Evolutionary conservation across 2,113 vertebrate species (phyloP).

Genomic region (Gymnobelideus leadbeateri): DNA sequence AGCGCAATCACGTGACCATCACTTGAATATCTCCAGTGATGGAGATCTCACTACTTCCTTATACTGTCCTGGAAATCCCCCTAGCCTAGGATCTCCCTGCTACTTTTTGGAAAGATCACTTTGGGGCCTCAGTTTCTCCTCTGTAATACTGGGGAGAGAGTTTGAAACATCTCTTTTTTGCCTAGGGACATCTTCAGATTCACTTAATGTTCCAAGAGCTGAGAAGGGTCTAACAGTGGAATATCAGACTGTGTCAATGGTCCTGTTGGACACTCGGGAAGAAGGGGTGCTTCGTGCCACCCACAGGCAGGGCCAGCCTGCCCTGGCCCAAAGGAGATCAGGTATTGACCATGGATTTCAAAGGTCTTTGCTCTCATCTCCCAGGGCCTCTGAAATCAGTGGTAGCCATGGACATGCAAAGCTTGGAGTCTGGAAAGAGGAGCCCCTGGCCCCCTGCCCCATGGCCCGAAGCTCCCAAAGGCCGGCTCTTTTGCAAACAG

Average conservation of each 20-base stretch:
- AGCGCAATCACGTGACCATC: neutral
- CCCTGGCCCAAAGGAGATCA: neutral
- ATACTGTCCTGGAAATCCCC: neutral
- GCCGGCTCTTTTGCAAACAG: neutral
- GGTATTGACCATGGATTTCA: neutral
- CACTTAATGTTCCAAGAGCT: too few species aligned
- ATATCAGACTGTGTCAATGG: neutral
- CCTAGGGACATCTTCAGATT: neutral
- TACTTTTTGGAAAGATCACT: neutral
- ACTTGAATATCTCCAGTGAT: neutral
- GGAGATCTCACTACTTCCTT: neutral
- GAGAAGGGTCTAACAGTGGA: neutral
- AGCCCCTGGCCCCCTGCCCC: neutral
- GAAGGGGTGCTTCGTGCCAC: neutral
- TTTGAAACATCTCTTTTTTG: neutral
- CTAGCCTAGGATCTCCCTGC: neutral
- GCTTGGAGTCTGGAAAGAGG: neutral
- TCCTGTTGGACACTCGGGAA: neutral
- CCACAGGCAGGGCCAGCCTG: neutral
- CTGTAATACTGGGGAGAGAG: neutral
- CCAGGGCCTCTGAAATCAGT: neutral
- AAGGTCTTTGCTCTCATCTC: neutral
- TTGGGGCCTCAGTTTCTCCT: neutral
- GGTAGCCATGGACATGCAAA: neutral
- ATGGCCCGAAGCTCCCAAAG: neutral